Conservation (phyloP, 2,888 invertebrate species). For the Entomobrya proxima region DNA sequence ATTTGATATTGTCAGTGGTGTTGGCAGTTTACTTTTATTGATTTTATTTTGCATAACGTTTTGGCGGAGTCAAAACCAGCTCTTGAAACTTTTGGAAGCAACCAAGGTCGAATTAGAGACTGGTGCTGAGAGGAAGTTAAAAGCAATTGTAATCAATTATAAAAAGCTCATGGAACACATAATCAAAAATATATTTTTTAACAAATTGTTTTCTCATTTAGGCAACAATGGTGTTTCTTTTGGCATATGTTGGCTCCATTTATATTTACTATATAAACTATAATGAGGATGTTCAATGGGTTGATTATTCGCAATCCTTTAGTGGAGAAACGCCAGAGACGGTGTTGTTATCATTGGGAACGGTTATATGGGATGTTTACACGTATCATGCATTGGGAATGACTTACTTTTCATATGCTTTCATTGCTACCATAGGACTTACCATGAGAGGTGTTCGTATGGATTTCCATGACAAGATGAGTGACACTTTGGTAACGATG, state of each 20-base stretch:
- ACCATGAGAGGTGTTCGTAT: conserved; percentile 32
- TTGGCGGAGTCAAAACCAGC: conserved; percentile 17
- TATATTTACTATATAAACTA: neutral
- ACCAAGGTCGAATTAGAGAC: neutral
- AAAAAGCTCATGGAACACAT: too few relatives aligned
- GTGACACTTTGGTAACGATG: neutral
- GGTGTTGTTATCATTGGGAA: neutral
- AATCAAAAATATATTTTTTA: neutral
- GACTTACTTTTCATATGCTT: neutral
- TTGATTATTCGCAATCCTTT: neutral
- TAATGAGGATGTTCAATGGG: neutral
- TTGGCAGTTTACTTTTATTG: neutral
- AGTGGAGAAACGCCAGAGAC: neutral
- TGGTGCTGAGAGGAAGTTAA: neutral
- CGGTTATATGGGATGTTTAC: neutral
- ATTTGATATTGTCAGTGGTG: conserved; percentile 13
- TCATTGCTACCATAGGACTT: conserved; percentile 2
- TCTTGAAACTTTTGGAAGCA: conserved; percentile 18
- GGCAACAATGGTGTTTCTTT: neutral
- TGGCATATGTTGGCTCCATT: neutral
- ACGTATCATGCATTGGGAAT: neutral
- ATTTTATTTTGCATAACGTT: neutral
- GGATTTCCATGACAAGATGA: conserved; percentile 17
- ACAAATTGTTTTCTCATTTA: neutral
- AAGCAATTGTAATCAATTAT: neutral